Conservation (phyloP, 2,888 invertebrate genomes). For the Listrodromus nycthemerus region DNA sequence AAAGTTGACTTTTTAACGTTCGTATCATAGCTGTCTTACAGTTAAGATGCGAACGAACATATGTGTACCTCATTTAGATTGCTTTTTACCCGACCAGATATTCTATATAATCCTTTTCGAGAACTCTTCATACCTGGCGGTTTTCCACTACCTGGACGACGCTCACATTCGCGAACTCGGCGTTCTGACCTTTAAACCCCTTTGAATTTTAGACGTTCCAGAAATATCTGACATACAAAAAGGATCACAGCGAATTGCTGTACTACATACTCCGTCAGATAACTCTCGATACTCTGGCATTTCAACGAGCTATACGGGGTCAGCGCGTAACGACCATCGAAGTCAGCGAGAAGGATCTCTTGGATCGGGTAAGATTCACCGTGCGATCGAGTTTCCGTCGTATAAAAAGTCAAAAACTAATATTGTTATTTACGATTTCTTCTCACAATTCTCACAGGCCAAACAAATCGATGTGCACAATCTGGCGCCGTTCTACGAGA, state of each 20-base stretch:
- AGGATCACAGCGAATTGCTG: constrained; percentile 97
- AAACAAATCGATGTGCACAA: constrained; percentile 96
- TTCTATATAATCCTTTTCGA: too few species aligned
- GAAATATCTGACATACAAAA: constrained; percentile 96
- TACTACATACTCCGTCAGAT: constrained; percentile 98
- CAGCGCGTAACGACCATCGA: constrained; percentile 90
- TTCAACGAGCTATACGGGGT: constrained; percentile 90
- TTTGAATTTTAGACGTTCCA: constrained; percentile 92
- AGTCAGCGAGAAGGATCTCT: constrained; percentile 93
- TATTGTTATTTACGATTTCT: constrained; percentile 54
- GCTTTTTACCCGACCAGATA: too few species aligned
- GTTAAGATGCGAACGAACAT: too few species aligned
- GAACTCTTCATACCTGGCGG: too few species aligned
- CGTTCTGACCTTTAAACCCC: constrained; percentile 2
- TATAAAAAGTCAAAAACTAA: not conserved
- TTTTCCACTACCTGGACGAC: too few species aligned
- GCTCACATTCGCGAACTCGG: not conserved
- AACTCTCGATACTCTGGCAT: constrained; percentile 95
- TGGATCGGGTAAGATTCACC: constrained; percentile 87
- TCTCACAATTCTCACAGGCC: constrained; percentile 88
- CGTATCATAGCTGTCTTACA: too few species aligned
- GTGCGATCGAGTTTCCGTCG: constrained; percentile 12
- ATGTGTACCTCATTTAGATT: too few species aligned
- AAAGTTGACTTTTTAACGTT: too few species aligned
- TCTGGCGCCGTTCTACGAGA: constrained; percentile 95